Conservation (phyloP, 2,797 vertebrate species). For the Prunella strophiata region DNA sequence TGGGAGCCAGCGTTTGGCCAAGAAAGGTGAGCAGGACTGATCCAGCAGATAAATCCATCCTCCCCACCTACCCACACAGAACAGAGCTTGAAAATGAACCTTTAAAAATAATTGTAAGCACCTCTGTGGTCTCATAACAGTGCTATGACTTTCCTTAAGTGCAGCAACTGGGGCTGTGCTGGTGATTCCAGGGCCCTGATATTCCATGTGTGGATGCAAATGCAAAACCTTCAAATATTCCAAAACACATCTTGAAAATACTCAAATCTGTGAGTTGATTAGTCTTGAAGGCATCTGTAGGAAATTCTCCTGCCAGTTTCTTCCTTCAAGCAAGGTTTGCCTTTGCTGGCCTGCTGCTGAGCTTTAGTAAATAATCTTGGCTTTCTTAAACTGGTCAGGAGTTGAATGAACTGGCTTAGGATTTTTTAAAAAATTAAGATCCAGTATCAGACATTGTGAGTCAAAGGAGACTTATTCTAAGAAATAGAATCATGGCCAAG, state of each 20-base stretch:
- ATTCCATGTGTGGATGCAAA: neutral
- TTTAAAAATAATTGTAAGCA: neutral
- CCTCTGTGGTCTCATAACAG: neutral
- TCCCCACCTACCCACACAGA: neutral
- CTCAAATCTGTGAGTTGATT: neutral
- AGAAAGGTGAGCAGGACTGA: slow-evolving; percentile 82
- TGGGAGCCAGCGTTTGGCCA: slow-evolving; percentile 89
- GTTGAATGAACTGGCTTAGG: neutral
- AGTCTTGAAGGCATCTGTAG: neutral
- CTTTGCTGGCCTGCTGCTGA: neutral
- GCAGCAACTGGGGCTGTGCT: neutral
- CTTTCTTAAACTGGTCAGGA: neutral
- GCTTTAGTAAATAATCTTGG: neutral
- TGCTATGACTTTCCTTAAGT: neutral
- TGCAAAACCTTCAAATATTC: neutral
- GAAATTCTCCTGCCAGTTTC: neutral
- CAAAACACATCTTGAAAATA: neutral
- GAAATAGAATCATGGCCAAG: neutral
- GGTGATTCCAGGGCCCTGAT: neutral
- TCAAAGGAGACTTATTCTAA: neutral
- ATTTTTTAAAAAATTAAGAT: neutral
- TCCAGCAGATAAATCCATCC: neutral
- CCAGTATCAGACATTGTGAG: accelerated
- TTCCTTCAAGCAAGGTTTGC: neutral
- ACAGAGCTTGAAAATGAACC: neutral